These are phyloP conservation scores for Timandra comae DNA, from an alignment of 2,888 invertebrate genomes.

Conservation along the genomic window DNA sequence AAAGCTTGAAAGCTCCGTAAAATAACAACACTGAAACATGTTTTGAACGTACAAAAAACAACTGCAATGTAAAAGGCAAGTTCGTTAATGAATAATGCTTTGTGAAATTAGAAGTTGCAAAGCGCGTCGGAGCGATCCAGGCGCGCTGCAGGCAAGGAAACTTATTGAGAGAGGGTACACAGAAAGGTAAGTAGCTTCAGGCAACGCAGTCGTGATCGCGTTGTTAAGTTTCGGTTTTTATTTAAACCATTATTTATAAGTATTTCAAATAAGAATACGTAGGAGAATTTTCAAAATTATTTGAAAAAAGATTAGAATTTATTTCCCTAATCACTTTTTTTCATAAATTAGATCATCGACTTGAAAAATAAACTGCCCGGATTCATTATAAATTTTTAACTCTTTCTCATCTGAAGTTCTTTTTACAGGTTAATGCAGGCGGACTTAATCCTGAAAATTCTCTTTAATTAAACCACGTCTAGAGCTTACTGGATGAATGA, in stretches of 20 bases:
- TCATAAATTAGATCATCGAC: too few species aligned
- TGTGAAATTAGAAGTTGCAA: slow-evolving; percentile 10
- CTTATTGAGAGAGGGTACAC: slow-evolving; percentile 29
- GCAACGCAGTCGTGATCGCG: slow-evolving; percentile 7
- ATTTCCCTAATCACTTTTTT: too few species aligned
- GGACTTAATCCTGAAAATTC: slow-evolving; percentile 12
- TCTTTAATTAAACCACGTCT: slow-evolving; percentile 26
- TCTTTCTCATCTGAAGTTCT: too few species aligned
- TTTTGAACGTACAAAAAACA: slow-evolving; percentile 4
- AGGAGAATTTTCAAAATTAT: too few species aligned
- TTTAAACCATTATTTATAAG: too few species aligned
- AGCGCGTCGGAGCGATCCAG: slow-evolving; percentile 15
- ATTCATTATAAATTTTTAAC: too few species aligned
- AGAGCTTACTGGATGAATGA: slow-evolving; percentile 6
- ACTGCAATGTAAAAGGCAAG: slow-evolving; percentile 7
- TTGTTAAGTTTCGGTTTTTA: too few species aligned
- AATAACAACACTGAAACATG: slow-evolving; percentile 2
- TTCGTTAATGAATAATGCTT: slow-evolving; percentile 14
- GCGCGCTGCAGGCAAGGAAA: slow-evolving; percentile 25
- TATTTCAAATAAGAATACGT: too few species aligned
- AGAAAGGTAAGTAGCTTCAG: slow-evolving; percentile 18
- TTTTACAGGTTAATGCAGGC: slow-evolving; percentile 20
- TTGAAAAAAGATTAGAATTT: too few species aligned
- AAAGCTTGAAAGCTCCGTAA: too few species aligned
- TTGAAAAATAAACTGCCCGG: too few species aligned